Evolutionary conservation across 2,797 vertebrate genomes (phyloP).

Genomic region (Sitta carolinensis): DNA sequence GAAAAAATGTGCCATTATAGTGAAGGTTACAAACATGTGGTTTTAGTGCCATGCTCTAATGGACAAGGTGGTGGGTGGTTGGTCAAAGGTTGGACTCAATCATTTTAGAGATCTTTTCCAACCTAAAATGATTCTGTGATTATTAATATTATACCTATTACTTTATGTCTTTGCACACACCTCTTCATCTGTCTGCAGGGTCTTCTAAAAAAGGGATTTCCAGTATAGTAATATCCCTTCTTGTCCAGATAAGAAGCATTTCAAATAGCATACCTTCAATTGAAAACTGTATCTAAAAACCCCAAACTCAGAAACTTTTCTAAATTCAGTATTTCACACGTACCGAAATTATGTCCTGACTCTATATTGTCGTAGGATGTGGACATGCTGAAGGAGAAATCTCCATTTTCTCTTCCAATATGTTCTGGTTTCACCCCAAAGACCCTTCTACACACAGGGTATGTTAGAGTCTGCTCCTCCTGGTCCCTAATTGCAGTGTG

Average conservation of each 20-base stretch:
- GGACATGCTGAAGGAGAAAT: not conserved
- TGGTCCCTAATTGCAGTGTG: not conserved
- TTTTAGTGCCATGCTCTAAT: not conserved
- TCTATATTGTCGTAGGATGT: not conserved
- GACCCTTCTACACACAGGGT: fast-evolving
- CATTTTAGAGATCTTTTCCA: not conserved
- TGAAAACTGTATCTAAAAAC: not conserved
- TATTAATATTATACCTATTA: not conserved
- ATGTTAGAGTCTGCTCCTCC: not conserved
- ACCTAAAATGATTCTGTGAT: not conserved
- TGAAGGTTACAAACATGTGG: not conserved
- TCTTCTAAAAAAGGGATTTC: not conserved
- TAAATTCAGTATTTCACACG: not conserved
- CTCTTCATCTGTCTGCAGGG: not conserved
- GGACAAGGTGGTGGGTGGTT: not conserved
- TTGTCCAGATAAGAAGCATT: not conserved
- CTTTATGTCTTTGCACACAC: not conserved
- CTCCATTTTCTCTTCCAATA: not conserved
- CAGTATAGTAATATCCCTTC: not conserved
- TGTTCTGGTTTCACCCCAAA: not conserved
- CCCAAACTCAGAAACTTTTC: not conserved
- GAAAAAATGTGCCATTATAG: not conserved
- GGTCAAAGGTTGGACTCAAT: not conserved
- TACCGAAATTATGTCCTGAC: not conserved
- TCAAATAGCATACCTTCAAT: not conserved